Percentiles rank a stretch among this genome's conserved stretches.
Evolutionary conservation across 1,140 invertebrate species (phyloP).

Genomic region (Ridgeia piscesae): DNA sequence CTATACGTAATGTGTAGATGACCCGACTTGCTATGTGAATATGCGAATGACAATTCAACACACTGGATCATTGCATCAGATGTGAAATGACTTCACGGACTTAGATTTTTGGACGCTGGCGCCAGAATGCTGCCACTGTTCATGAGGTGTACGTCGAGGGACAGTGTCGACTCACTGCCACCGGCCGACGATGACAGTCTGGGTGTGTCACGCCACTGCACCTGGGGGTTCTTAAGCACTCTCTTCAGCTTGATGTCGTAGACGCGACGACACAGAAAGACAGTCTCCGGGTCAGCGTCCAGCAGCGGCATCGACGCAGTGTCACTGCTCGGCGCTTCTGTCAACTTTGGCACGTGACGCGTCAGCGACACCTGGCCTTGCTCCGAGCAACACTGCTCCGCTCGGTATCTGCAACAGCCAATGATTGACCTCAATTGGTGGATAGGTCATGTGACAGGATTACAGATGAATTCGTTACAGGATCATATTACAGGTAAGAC

Average conservation of each 20-base stretch:
- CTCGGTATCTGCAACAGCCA: constrained; percentile 57
- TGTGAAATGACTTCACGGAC: neutral
- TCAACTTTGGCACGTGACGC: constrained; percentile 63
- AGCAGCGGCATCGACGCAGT: constrained; percentile 42
- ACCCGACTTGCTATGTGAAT: neutral
- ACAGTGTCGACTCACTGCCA: neutral
- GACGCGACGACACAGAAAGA: constrained; percentile 90
- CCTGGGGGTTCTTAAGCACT: constrained; percentile 60
- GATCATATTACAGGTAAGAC: too few species aligned
- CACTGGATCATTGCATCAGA: neutral
- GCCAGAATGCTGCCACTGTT: neutral
- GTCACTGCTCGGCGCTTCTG: constrained; percentile 39
- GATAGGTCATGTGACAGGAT: neutral
- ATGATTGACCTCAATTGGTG: neutral
- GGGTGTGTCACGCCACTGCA: constrained; percentile 13
- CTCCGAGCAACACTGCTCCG: constrained; percentile 65
- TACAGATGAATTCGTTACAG: neutral
- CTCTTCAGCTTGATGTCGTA: constrained; percentile 85
- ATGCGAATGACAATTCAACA: neutral
- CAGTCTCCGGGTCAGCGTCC: constrained; percentile 78
- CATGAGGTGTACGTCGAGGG: neutral
- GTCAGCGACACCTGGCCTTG: constrained; percentile 64
- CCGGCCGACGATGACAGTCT: neutral
- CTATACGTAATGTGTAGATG: too few species aligned
- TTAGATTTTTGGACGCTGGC: neutral